Evolutionary conservation across 1,140 invertebrate species (phyloP).

Genomic region (Limonius californicus): DNA sequence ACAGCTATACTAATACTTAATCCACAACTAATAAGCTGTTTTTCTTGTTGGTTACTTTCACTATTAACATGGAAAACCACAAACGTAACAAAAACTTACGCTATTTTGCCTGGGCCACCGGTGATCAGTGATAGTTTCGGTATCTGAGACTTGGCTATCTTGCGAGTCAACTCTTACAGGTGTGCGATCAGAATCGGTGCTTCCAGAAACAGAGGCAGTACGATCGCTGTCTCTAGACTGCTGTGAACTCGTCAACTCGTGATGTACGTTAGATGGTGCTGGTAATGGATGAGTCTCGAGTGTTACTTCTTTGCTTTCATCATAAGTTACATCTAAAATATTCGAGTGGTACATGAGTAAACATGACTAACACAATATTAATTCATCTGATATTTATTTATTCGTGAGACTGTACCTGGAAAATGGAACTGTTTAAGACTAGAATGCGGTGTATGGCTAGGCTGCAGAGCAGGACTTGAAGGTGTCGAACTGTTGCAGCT

Average conservation of each 20-base stretch:
- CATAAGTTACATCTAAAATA: conserved; percentile 39
- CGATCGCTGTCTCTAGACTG: conserved; percentile 81
- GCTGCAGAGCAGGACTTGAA: conserved; percentile 82
- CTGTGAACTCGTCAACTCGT: conserved; percentile 64
- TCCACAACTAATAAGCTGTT: too few species aligned
- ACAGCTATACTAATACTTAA: too few species aligned
- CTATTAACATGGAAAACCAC: too few species aligned
- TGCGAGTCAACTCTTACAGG: conserved; percentile 80
- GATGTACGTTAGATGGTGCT: conserved; percentile 38
- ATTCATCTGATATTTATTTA: too few species aligned
- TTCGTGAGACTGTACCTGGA: too few species aligned
- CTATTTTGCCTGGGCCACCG: conserved; percentile 79
- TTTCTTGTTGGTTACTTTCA: too few species aligned
- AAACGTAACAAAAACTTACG: conserved; percentile 59
- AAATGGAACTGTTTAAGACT: conserved; percentile 73
- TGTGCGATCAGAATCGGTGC: conserved; percentile 80
- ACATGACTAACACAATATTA: neutral
- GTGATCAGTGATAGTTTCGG: conserved; percentile 44
- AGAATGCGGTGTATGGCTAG: conserved; percentile 52
- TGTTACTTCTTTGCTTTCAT: conserved; percentile 50
- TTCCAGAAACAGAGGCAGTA: conserved; percentile 75
- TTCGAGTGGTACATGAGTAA: too few species aligned
- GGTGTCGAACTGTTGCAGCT: conserved; percentile 96
- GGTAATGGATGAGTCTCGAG: conserved; percentile 54
- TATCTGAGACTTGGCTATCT: conserved; percentile 76